Conservation (phyloP, 2,113 vertebrate genomes). For the Petaurus breviceps region DNA sequence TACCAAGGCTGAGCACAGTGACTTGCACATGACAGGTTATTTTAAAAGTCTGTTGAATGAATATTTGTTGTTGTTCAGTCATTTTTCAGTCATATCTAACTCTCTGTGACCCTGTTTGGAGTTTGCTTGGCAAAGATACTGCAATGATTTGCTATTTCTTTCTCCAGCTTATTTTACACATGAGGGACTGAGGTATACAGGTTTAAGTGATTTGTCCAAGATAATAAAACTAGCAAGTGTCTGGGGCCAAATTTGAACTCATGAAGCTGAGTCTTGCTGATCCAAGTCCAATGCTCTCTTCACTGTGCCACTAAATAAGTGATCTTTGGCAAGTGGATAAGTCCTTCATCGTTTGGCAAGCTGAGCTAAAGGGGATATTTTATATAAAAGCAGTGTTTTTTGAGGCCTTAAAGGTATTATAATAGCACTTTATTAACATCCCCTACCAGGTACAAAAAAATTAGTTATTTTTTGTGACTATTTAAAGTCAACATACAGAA, state of each 20-base stretch:
- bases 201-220: neutral
- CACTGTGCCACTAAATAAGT: neutral
- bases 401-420: neutral
- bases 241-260: neutral
- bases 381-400: neutral
- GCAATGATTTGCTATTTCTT: neutral
- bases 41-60: neutral
- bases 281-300: neutral
- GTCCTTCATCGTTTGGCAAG: neutral
- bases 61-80: neutral
- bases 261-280: neutral
- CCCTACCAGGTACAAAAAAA: neutral
- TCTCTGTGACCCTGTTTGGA: neutral
- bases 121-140: neutral
- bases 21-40: neutral
- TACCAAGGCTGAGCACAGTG: neutral
- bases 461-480: neutral
- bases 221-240: neutral
- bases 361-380: neutral
- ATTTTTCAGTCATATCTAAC: neutral
- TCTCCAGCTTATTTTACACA: neutral
- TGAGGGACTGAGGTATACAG: neutral
- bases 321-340: neutral
- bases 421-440: neutral
- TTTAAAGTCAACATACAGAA: neutral